Percentiles rank a stretch among this genome's conserved stretches.
phyloP scores from a whole-genome alignment of 2,113 vertebrate genomes.

The Centropus bengalensis region DNA sequence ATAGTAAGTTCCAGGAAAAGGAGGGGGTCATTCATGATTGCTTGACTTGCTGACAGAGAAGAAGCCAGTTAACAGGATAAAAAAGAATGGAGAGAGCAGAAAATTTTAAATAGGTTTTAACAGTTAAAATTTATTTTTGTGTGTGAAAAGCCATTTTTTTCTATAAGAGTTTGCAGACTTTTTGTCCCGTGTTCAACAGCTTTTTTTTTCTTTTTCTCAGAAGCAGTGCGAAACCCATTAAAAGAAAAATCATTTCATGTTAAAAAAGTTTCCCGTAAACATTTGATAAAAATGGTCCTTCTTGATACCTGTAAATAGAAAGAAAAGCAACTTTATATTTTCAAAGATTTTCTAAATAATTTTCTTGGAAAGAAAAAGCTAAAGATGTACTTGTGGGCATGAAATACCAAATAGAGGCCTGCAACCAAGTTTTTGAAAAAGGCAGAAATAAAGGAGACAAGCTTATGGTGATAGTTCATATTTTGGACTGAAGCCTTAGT shows the following conservation, averaged over 20 bases:
- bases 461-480: neutral
- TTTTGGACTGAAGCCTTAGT: neutral
- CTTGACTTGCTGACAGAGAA: neutral
- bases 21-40: accelerated
- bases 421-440: neutral
- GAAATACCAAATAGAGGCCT: accelerated
- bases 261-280: neutral
- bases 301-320: neutral
- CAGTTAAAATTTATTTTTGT: neutral
- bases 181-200: neutral
- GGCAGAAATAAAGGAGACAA: neutral
- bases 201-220: neutral
- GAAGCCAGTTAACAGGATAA: neutral
- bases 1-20: neutral
- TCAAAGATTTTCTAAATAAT: neutral
- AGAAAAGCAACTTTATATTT: neutral
- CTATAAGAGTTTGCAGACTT: neutral
- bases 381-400: neutral
- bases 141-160: neutral
- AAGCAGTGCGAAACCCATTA: neutral
- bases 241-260: neutral
- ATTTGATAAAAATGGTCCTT: neutral
- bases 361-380: neutral
- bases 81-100: neutral
- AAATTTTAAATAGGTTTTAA: neutral